phyloP scores from a whole-genome alignment of 2,888 invertebrate genomes.

The Meta bourneti region DNA sequence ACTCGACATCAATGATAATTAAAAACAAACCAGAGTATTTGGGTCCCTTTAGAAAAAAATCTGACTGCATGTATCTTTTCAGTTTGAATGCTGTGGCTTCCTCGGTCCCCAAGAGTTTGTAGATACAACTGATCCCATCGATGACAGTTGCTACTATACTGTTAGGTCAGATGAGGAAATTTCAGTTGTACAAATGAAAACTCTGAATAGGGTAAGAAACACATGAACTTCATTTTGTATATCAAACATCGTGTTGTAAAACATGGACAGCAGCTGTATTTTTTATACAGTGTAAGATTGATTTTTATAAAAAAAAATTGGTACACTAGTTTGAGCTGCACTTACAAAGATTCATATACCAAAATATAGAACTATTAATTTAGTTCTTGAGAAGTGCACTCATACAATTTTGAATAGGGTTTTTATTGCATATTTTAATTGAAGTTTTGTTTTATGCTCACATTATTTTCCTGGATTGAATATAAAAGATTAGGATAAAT shows the following conservation, averaged over 20 bases:
- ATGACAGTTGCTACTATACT: conserved; percentile 80
- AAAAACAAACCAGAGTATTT: too few species aligned
- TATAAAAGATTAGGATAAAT: too few species aligned
- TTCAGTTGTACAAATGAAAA: conserved; percentile 66
- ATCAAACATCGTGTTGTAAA: neutral
- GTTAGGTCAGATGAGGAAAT: conserved; percentile 62
- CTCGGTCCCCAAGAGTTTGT: conserved; percentile 81
- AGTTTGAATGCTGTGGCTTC: conserved; percentile 81
- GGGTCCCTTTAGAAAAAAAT: too few species aligned
- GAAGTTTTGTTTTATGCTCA: too few species aligned
- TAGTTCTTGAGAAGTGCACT: too few species aligned
- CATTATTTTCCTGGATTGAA: too few species aligned
- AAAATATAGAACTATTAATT: neutral
- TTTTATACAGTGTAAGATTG: too few species aligned
- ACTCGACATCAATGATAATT: too few species aligned
- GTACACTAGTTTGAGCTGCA: neutral
- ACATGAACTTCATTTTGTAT: neutral
- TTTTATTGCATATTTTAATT: too few species aligned
- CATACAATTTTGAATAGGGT: too few species aligned
- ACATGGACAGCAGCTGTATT: too few species aligned
- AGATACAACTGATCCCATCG: conserved; percentile 80
- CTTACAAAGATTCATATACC: neutral
- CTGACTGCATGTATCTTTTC: conserved; percentile 43
- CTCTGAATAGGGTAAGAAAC: conserved; percentile 60
- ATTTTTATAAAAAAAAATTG: neutral